phyloP scores from a whole-genome alignment of 2,888 invertebrate genomes.

The Lasioglossum vierecki region DNA sequence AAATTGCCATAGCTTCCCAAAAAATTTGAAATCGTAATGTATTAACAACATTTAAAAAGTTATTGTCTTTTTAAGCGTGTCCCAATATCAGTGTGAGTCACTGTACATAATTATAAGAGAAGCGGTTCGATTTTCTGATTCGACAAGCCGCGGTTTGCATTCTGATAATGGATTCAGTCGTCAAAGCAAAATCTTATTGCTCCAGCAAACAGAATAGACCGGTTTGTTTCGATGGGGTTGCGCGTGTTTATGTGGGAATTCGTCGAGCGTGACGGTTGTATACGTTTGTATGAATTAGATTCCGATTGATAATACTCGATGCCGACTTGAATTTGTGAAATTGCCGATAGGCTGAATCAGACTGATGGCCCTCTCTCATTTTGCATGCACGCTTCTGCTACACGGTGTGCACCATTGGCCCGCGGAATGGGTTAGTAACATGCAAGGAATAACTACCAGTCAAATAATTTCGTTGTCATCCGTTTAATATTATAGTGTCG shows the following conservation, averaged over 20 bases:
- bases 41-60: too few relatives aligned
- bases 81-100: too few relatives aligned
- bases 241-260: constrained; percentile 24
- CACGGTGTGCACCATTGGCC: constrained; percentile 34
- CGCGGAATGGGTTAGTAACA: constrained; percentile 60
- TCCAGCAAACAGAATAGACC: background rate
- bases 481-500: constrained; percentile 56
- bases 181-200: background rate
- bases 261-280: constrained; percentile 1
- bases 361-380: constrained; percentile 57
- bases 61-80: too few relatives aligned
- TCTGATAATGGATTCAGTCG: background rate
- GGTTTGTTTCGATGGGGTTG: constrained; percentile 19
- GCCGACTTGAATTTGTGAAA: constrained; percentile 58
- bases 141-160: background rate
- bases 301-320: constrained; percentile 49
- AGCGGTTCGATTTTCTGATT: background rate
- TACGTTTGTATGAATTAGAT: constrained; percentile 43
- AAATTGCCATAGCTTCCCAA: too few relatives aligned
- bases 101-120: background rate
- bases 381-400: constrained; percentile 52
- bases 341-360: constrained; percentile 56
- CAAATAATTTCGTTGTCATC: constrained; percentile 72
- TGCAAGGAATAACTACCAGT: constrained; percentile 65
- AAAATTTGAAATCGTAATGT: too few relatives aligned